Percentiles rank a stretch among this genome's conserved stretches.
Evolutionary conservation across 2,797 vertebrate genomes (phyloP).

Genomic region (Lophius americanus): DNA sequence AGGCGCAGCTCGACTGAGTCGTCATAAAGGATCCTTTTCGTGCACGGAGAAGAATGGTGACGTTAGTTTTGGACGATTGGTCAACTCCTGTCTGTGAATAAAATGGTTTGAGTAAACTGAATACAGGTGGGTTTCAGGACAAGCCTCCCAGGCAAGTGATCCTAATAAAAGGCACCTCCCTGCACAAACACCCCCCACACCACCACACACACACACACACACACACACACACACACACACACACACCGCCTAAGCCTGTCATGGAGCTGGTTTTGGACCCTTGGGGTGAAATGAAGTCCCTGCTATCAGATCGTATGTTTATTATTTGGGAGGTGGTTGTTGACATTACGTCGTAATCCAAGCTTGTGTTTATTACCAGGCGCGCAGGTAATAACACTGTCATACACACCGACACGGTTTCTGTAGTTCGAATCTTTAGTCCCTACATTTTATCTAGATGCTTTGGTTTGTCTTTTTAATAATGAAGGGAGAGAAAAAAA

Average conservation of each 20-base stretch:
- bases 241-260: no score
- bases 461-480: no score
- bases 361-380: slow-evolving; percentile 17
- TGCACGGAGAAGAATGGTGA: background rate
- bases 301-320: slow-evolving; percentile 30
- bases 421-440: no score
- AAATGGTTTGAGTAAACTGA: slow-evolving; percentile 8
- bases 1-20: no score
- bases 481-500: no score
- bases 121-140: slow-evolving; percentile 11
- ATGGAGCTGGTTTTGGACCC: slow-evolving; percentile 1
- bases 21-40: no score
- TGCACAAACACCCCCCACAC: background rate
- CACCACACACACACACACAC: background rate
- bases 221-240: no score
- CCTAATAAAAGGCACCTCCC: slow-evolving; percentile 19
- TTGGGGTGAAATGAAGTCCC: slow-evolving; percentile 11
- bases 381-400: slow-evolving; percentile 17
- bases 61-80: background rate
- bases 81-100: slow-evolving; percentile 1
- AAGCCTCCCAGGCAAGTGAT: background rate
- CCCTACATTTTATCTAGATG: background rate
- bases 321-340: slow-evolving; percentile 29
- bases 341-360: slow-evolving; percentile 19
- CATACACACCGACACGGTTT: background rate